Percentiles rank a stretch among this genome's conserved stretches.
phyloP scores from a whole-genome alignment of 2,888 invertebrate species.

The Metalampra italica region DNA sequence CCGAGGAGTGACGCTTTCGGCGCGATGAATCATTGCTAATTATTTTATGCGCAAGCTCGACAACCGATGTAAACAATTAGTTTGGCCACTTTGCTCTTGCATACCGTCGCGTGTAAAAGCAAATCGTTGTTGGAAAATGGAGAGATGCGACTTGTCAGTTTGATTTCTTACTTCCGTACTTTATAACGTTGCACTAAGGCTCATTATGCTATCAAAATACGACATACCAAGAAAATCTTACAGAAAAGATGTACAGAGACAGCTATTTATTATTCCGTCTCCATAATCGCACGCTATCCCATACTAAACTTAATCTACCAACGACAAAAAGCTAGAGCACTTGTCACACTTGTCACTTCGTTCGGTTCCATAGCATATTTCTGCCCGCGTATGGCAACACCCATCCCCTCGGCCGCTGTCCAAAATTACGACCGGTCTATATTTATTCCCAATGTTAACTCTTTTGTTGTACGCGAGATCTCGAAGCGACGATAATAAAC shows the following conservation, averaged over 20 bases:
- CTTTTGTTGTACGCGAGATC: constrained; percentile 54
- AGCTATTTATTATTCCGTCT: no score
- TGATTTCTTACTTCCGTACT: no score
- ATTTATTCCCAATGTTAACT: constrained; percentile 58
- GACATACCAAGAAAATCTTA: no score
- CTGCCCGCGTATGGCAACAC: constrained; percentile 33
- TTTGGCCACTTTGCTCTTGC: constrained; percentile 21
- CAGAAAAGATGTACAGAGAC: no score
- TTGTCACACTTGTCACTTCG: no score
- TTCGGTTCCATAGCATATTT: neutral
- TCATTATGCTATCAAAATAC: no score
- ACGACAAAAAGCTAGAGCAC: no score
- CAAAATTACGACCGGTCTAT: constrained; percentile 51
- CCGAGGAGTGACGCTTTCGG: constrained; percentile 58
- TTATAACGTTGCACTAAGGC: no score
- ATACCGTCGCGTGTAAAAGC: neutral
- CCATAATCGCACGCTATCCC: no score
- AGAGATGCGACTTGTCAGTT: no score
- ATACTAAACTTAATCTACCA: no score
- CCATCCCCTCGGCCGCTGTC: constrained; percentile 42
- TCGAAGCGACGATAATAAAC: constrained; percentile 49
- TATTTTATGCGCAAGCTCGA: constrained; percentile 56
- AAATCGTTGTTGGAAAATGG: no score
- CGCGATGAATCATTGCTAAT: constrained; percentile 69
- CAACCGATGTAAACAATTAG: constrained; percentile 45